Base-by-base conservation (phyloP, 2,113 vertebrate species). In the Datnioides undecimradiatus region DNA sequence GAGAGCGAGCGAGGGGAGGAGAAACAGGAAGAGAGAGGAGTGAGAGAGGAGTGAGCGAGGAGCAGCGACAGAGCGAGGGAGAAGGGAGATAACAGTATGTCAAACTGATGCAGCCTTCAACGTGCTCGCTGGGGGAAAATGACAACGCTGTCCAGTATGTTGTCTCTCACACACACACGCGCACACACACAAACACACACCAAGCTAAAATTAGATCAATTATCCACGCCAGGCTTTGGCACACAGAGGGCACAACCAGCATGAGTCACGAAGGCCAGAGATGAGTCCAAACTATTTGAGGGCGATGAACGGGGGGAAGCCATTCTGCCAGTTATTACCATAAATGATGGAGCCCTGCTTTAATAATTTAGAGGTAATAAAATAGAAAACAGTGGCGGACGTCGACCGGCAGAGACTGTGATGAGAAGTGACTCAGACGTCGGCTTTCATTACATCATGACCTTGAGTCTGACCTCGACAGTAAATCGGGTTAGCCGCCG, bases 131-230 rank as follows among this genome's bases (percentile, higher is more conserved):
- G 84, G 71, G 76, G 73, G 73, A 60, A 84, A 63, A 83, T 87
- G 79, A 86, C 83, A 82, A 43, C 54, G 34, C 27, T 31, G 64
- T 85, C 69, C 79, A 85, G 72, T 66, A 34, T 74, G n/a, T 83
- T 83, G 66, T 65, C 75, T 62, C 76, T 77, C 51, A 48, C 83
- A 36, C 73, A 19, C 79, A 29, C 51, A 48, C 83, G 31, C 73
- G 14, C 79, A 29, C 70, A 2, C 69, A 67, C 75, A 65, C 83
- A 52, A 72, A 85, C 16, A 87, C 76, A 85, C 81, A 49, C 3
- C 0, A 9, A 21, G 59, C 90, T 94, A 87, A 92, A 93, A 89
- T 89, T 87, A 90, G 89, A 90, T 80, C 71, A 80, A 93, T 92
- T 89, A 88, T 88, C 88, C 65, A 84, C 40, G 80, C 38, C 72